Conservation (phyloP, 23 tunicate genomes). For the Ascidia mentula region DNA sequence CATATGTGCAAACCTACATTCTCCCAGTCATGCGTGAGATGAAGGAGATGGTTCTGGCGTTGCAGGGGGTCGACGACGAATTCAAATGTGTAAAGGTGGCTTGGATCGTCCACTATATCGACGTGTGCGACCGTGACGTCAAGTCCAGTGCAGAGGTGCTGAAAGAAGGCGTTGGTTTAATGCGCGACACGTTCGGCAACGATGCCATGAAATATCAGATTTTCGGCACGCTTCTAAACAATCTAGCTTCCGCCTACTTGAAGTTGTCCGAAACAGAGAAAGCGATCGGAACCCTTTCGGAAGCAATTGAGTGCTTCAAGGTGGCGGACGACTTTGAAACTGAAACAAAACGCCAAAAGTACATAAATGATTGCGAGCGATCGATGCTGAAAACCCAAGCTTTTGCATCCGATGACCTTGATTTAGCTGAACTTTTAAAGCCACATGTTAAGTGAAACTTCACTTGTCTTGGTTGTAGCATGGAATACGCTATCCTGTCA, state of each 20-base stretch:
- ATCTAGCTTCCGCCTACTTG: not conserved
- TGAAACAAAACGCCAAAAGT: not conserved
- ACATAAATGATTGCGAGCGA: not conserved
- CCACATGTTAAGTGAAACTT: not conserved
- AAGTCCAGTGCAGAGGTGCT: not conserved
- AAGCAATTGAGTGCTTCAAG: not conserved
- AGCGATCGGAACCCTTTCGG: not conserved
- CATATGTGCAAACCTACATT: not conserved
- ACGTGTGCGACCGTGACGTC: not conserved
- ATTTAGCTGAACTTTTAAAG: not conserved
- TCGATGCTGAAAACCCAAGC: not conserved
- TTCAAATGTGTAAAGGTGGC: not conserved
- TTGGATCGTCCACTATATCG: slow-evolving; percentile 1
- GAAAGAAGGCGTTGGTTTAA: not conserved
- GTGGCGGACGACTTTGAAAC: not conserved
- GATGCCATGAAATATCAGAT: not conserved
- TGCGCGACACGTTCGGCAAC: not conserved
- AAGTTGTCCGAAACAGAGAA: not conserved
- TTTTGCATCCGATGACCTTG: not conserved
- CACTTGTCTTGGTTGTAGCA: too few species aligned
- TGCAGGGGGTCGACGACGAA: not conserved
- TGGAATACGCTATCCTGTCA: too few species aligned
- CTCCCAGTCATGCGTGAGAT: not conserved
- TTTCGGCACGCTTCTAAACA: not conserved
- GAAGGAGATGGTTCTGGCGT: not conserved